Evolutionary conservation across 2,888 invertebrate genomes (phyloP).

Genomic region (Emesis russula): DNA sequence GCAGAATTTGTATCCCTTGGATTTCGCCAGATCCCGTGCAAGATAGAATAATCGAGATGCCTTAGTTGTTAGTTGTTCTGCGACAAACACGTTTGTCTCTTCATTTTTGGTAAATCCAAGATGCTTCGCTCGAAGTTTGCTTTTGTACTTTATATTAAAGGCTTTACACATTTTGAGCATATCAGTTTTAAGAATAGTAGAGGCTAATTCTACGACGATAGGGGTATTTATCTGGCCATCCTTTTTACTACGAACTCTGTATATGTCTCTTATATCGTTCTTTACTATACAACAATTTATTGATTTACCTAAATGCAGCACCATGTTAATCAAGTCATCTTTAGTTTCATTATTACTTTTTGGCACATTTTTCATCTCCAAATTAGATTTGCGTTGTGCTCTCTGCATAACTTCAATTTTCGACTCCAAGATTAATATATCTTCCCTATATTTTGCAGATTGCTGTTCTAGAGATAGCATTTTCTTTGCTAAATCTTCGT

Average conservation of each 20-base stretch:
- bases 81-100: conserved; percentile 48
- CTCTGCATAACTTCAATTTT: background rate
- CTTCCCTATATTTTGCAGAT: background rate
- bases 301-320: background rate
- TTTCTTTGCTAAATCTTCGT: background rate
- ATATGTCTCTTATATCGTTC: conserved; percentile 45
- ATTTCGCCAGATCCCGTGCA: conserved; percentile 25
- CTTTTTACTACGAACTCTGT: conserved; percentile 4
- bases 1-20: conserved; percentile 74
- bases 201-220: background rate
- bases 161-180: background rate
- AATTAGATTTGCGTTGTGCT: background rate
- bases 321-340: too few species aligned
- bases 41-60: conserved; percentile 43
- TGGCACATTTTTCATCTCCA: too few species aligned
- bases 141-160: conserved; percentile 50
- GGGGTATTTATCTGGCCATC: background rate
- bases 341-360: too few species aligned
- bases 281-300: conserved; percentile 52
- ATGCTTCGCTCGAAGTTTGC: conserved; percentile 72
- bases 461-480: background rate
- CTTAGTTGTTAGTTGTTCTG: conserved; percentile 51
- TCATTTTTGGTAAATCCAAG: conserved; percentile 52
- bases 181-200: background rate
- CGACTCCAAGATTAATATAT: background rate